Percentiles rank a stretch among this genome's conserved stretches.
These are phyloP conservation scores for Siderastrea siderea DNA, from an alignment of 92 coral and sea anemone genomes.

Conservation along the genomic window DNA sequence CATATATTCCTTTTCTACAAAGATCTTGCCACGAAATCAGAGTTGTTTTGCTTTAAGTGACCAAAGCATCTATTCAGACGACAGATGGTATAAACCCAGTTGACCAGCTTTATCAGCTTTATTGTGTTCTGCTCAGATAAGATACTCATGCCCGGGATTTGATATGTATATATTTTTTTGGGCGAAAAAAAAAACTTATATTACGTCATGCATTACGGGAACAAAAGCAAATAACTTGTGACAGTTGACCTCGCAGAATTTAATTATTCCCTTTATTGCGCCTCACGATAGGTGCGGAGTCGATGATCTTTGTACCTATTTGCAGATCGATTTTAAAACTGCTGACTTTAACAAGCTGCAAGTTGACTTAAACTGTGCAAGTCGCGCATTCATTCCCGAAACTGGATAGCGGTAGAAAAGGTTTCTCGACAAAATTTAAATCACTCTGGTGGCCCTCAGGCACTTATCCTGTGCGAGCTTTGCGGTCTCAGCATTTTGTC, in stretches of 20 bases:
- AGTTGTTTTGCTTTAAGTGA: not conserved
- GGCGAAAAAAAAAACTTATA: not conserved
- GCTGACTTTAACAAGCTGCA: not conserved
- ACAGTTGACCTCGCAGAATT: constrained; percentile 2
- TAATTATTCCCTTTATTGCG: not conserved
- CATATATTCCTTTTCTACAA: not conserved
- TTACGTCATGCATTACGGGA: not conserved
- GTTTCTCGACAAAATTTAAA: constrained; percentile 1
- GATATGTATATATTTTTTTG: not conserved
- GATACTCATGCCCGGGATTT: not conserved
- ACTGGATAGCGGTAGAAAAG: not conserved
- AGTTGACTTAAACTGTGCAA: not conserved
- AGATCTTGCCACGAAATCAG: not conserved
- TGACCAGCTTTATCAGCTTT: not conserved
- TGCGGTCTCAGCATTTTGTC: not conserved
- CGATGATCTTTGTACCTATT: constrained; percentile 17
- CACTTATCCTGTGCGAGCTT: not conserved
- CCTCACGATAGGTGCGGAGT: not conserved
- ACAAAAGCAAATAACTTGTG: not conserved
- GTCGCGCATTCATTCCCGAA: not conserved
- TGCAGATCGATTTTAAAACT: not conserved
- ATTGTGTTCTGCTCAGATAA: not conserved
- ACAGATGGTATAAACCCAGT: not conserved
- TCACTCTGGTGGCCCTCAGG: not conserved
- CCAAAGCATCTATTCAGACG: not conserved